Percentiles rank a stretch among this genome's conserved stretches.
These are phyloP conservation scores for Leucania comma DNA, from an alignment of 2,888 invertebrate genomes.

Conservation along the genomic window DNA sequence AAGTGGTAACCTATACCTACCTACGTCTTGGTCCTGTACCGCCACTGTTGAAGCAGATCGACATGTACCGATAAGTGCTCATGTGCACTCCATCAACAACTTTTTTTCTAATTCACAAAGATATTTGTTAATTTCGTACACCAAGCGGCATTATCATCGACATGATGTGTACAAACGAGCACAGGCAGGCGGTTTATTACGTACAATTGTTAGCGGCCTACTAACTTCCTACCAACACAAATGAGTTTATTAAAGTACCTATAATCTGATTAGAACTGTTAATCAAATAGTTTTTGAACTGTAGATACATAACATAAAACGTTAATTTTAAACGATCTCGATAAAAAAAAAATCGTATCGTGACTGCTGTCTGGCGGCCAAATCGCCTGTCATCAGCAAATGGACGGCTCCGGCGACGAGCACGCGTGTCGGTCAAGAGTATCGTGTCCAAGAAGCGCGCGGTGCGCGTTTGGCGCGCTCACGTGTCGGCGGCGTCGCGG, in stretches of 20 bases:
- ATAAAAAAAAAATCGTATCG: neutral
- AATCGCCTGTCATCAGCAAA: neutral
- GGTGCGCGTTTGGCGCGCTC: slow-evolving; percentile 19
- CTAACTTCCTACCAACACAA: neutral
- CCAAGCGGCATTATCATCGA: neutral
- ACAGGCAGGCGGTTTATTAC: neutral
- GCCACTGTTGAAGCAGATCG: neutral
- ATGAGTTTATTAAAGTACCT: neutral
- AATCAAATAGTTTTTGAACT: slow-evolving; percentile 1
- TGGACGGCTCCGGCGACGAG: neutral
- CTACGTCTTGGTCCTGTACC: neutral
- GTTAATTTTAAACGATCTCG: neutral
- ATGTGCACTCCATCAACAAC: neutral
- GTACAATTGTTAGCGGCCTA: slow-evolving; percentile 14
- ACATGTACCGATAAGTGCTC: neutral
- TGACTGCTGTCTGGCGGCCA: neutral
- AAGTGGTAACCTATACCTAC: too few relatives aligned
- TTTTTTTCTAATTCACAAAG: neutral
- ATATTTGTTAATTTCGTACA: neutral
- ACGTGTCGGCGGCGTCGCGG: slow-evolving; percentile 50
- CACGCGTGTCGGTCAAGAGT: neutral
- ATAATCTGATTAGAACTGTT: slow-evolving; percentile 1
- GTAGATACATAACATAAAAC: slow-evolving; percentile 3
- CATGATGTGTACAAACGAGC: neutral
- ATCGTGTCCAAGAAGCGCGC: neutral